Conservation (phyloP, 2,113 vertebrate species). For the Poeciliopsis turrubarensis region DNA sequence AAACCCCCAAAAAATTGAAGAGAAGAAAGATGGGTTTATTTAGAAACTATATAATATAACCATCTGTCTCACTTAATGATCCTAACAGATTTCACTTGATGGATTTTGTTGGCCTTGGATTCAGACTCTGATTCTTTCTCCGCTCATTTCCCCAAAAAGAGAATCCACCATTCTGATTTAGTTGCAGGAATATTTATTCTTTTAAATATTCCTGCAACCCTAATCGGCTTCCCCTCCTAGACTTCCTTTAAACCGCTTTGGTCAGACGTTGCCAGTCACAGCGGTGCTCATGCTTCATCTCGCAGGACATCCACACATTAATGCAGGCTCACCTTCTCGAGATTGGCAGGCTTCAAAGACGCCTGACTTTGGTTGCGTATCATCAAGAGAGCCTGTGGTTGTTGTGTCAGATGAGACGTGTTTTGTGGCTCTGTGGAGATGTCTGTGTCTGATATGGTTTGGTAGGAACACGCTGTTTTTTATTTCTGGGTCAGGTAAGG, state of each 20-base stretch:
- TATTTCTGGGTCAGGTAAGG: slow-evolving; percentile 14
- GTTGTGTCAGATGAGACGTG: slow-evolving; percentile 62
- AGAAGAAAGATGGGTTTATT: background rate
- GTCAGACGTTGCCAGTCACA: background rate
- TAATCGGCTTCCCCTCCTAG: slow-evolving; percentile 8
- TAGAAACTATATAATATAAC: background rate
- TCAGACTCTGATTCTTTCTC: background rate
- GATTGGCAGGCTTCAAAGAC: slow-evolving; percentile 43
- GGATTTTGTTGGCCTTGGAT: background rate
- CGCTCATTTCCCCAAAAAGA: background rate
- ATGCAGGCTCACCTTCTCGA: slow-evolving; percentile 52
- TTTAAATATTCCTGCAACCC: slow-evolving; percentile 3
- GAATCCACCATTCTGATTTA: background rate
- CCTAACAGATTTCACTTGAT: background rate
- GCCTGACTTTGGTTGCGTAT: slow-evolving; percentile 23
- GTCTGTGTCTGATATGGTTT: slow-evolving; percentile 61
- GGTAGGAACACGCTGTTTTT: slow-evolving; percentile 15
- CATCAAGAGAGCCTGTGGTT: slow-evolving; percentile 46
- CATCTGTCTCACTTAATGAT: background rate
- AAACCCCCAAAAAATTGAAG: background rate
- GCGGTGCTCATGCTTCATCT: background rate
- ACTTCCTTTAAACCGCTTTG: slow-evolving; percentile 1
- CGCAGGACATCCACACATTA: slow-evolving; percentile 28
- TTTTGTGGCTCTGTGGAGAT: slow-evolving; percentile 63
- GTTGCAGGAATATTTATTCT: background rate